phyloP scores from a whole-genome alignment of 30 jellyfish, hydroid and myxozoan genomes.

The Chrysaora quinquecirrha region DNA sequence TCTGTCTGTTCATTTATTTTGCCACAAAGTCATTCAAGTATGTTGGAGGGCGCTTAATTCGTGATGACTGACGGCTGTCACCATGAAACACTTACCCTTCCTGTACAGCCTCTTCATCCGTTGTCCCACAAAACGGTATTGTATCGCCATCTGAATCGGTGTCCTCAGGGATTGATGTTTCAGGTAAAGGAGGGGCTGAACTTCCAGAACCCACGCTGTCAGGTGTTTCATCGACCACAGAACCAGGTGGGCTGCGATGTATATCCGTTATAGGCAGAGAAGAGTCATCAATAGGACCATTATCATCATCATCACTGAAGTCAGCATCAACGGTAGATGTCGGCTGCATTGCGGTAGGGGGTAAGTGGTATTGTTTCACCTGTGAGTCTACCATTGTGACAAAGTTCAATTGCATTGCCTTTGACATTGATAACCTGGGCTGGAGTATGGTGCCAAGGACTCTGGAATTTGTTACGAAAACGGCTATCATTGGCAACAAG shows the following conservation, averaged over 20 bases:
- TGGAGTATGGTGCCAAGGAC: too few species aligned
- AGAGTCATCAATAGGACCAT: background rate
- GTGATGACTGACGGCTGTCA: background rate
- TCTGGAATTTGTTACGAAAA: too few species aligned
- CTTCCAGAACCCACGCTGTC: constrained; percentile 4
- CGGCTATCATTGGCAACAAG: too few species aligned
- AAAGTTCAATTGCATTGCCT: too few species aligned
- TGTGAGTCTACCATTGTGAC: too few species aligned
- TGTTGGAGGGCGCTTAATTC: background rate
- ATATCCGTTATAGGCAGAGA: background rate
- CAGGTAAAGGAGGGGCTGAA: constrained; percentile 1
- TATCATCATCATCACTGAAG: background rate
- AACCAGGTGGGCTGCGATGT: constrained; percentile 3
- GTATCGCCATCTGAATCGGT: constrained; percentile 3
- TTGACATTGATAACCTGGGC: too few species aligned
- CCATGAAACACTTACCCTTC: background rate
- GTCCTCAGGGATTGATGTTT: background rate
- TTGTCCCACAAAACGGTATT: constrained; percentile 2
- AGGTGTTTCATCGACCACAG: constrained; percentile 1
- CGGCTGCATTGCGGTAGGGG: too few species aligned
- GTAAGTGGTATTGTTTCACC: too few species aligned
- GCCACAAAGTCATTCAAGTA: background rate
- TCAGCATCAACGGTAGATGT: background rate
- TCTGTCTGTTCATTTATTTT: background rate
- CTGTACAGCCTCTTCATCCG: constrained; percentile 1